phyloP scores from a whole-genome alignment of 2,888 invertebrate species.

The Terebella lapidaria region DNA sequence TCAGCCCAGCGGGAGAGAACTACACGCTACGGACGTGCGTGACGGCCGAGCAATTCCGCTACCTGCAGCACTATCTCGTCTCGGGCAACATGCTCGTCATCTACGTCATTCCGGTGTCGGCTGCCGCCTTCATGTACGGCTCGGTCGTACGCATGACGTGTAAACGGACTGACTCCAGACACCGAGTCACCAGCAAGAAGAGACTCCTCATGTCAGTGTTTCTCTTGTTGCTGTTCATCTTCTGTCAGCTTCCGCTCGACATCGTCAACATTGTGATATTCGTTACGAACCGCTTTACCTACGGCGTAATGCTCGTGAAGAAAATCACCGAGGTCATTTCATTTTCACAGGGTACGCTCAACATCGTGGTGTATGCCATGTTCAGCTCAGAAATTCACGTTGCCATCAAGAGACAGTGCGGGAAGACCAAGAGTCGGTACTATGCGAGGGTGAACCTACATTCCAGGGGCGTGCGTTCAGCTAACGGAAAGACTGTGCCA shows the following conservation, averaged over 20 bases:
- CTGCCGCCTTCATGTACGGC: constrained; percentile 4
- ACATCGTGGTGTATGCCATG: constrained; percentile 9
- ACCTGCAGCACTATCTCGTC: constrained; percentile 6
- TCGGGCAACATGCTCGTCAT: constrained; percentile 10
- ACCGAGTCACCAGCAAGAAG: neutral
- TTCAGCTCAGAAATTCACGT: constrained; percentile 10
- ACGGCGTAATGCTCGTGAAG: neutral
- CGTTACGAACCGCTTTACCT: neutral
- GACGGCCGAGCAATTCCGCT: constrained; percentile 2
- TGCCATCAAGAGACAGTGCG: neutral
- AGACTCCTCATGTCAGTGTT: constrained; percentile 10
- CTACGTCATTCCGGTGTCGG: constrained; percentile 9
- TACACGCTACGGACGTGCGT: constrained; percentile 12
- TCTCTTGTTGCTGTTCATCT: constrained; percentile 6
- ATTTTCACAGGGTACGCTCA: constrained; percentile 13
- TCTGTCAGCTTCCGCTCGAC: constrained; percentile 18
- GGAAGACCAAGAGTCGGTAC: too few relatives aligned
- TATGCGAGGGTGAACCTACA: too few relatives aligned
- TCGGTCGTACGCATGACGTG: neutral
- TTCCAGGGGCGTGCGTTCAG: too few relatives aligned
- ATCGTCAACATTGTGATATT: neutral
- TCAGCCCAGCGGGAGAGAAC: neutral
- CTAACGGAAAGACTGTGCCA: too few relatives aligned
- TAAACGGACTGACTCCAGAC: neutral
- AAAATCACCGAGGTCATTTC: constrained; percentile 10